Percentiles rank a stretch among this genome's conserved stretches.
Evolutionary conservation across 2,113 vertebrate species (phyloP).

Genomic region (Lethenteron camtschaticum): DNA sequence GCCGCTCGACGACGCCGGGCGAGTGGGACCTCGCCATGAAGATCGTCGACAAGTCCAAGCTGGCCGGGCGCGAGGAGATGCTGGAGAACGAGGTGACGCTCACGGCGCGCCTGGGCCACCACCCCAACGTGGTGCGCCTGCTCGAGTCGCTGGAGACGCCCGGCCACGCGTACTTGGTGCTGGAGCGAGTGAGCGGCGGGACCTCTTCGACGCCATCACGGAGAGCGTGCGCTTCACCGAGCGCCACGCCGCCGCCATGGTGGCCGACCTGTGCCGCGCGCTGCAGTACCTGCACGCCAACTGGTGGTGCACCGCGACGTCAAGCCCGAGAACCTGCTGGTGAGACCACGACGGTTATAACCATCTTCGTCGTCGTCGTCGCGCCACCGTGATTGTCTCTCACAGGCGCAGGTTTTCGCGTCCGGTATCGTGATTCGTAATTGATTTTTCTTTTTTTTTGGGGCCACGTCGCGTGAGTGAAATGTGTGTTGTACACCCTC

Average conservation of each 20-base stretch:
- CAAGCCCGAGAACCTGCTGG: slow-evolving; percentile 89
- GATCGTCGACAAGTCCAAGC: slow-evolving; percentile 59
- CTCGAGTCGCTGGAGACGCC: slow-evolving; percentile 56
- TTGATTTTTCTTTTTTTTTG: no score
- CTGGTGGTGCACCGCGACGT: slow-evolving; percentile 74
- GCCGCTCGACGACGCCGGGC: slow-evolving; percentile 11
- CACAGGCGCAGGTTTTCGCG: no score
- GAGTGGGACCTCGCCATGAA: slow-evolving; percentile 52
- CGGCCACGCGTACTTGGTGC: slow-evolving; percentile 54
- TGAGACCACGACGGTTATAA: slow-evolving; percentile 19
- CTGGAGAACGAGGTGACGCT: slow-evolving; percentile 78
- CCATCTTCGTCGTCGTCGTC: no score
- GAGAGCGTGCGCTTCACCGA: slow-evolving; percentile 57
- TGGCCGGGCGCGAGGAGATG: slow-evolving; percentile 74
- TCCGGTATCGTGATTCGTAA: no score
- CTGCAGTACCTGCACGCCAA: slow-evolving; percentile 66
- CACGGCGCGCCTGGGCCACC: slow-evolving; percentile 43
- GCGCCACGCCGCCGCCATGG: slow-evolving; percentile 44
- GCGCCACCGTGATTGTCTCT: no score
- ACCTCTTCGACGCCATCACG: slow-evolving; percentile 82
- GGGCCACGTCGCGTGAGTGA: no score
- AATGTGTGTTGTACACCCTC: no score
- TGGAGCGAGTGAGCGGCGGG: slow-evolving; percentile 77
- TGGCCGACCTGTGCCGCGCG: slow-evolving; percentile 54
- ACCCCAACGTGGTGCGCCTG: slow-evolving; percentile 62